phyloP scores from a whole-genome alignment of 2,113 vertebrate species.

The Murina feae region DNA sequence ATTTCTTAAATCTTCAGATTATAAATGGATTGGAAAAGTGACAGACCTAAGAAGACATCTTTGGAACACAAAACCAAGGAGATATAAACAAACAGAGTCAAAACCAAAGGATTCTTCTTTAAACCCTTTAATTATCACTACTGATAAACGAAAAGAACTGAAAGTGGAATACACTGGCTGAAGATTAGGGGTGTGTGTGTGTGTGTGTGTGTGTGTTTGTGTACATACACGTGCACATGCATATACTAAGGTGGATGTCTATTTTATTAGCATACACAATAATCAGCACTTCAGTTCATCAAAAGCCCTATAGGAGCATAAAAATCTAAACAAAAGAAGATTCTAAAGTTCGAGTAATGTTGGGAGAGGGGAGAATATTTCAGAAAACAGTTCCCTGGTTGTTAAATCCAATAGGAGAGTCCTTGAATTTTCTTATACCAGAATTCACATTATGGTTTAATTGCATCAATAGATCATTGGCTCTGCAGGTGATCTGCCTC shows the following conservation, averaged over 20 bases:
- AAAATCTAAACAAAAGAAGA: neutral
- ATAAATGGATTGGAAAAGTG: conserved; percentile 63
- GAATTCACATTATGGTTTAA: neutral
- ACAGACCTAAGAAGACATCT: conserved; percentile 60
- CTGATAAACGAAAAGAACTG: neutral
- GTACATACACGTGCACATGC: fast-evolving
- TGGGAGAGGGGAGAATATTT: neutral
- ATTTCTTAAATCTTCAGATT: conserved; percentile 62
- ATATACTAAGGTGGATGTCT: neutral
- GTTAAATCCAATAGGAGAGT: neutral
- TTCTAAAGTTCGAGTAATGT: neutral
- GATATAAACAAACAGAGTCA: conserved; percentile 64
- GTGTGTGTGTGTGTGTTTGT: neutral
- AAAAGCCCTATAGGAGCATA: neutral
- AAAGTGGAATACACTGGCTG: neutral
- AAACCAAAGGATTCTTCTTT: conserved; percentile 38
- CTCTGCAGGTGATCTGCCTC: neutral
- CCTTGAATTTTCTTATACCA: neutral
- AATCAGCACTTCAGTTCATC: neutral
- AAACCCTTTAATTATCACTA: conserved; percentile 15
- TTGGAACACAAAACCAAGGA: conserved; percentile 61
- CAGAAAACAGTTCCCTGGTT: neutral
- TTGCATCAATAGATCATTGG: neutral
- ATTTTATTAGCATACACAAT: neutral
- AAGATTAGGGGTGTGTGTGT: neutral